Conservation (phyloP, 1,140 invertebrate species). For the Tetramorium parvispinum region DNA sequence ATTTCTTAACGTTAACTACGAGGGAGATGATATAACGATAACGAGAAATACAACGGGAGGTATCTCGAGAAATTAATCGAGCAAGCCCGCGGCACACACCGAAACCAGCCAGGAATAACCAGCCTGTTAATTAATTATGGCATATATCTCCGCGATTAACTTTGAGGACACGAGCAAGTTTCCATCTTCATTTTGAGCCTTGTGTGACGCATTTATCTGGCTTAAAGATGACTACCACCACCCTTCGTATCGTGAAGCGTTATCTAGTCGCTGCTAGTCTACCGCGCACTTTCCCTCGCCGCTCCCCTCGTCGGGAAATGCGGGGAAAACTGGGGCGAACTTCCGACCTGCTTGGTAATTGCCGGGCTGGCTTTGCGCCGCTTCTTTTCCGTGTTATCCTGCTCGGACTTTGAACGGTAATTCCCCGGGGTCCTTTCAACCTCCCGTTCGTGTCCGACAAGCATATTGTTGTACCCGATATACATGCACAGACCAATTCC, state of each 20-base stretch:
- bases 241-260: background rate
- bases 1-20: background rate
- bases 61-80: background rate
- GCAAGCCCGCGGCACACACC: background rate
- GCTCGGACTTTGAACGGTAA: constrained; percentile 4
- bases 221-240: background rate
- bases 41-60: background rate
- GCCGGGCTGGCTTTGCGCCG: constrained; percentile 34
- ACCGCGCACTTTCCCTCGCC: background rate
- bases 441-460: background rate
- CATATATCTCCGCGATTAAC: background rate
- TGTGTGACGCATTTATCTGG: constrained; percentile 17
- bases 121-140: background rate
- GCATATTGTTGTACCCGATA: background rate
- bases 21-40: background rate
- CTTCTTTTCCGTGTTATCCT: constrained; percentile 39
- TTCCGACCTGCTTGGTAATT: constrained; percentile 61
- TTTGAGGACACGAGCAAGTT: background rate
- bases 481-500: constrained; percentile 3
- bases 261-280: constrained; percentile 15
- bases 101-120: background rate
- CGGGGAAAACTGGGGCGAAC: constrained; percentile 60
- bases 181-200: background rate
- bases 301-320: constrained; percentile 3
- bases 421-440: constrained; percentile 16